Evolutionary conservation across 2,888 invertebrate species (phyloP), one percentile per base, ranked within the genome.

Genomic region (Serrognathus titanus): DNA sequence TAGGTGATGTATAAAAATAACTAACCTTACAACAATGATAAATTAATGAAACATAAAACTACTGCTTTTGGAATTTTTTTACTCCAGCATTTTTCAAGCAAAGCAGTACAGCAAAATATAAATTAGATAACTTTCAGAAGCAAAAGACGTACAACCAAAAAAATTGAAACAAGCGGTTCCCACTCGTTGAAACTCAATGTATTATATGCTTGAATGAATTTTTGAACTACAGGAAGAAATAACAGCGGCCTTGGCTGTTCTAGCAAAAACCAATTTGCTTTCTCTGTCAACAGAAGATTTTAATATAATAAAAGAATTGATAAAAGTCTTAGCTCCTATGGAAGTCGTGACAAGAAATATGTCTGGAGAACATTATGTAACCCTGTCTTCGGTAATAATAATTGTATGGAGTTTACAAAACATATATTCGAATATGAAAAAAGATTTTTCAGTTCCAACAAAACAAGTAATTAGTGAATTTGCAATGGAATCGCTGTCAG

Each of bases 161-260:
- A 38, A 48, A 37, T 35, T 60, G 9, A 37, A 48, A 12, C 55
- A 60, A 36, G 47, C 61, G 31, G 52, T 60, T 13, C 13, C 38
- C 10, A 60, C 55, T 10, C 37, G 60, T 43, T 60, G 59, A 59
- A 60, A 60, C 41, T 60, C 55, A 7, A 59, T 59, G n/a, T 60
- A 50, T 47, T 60, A 60, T 35, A 59, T 60, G 59, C 35, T 59
- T 12, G 45, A 53, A 38, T 38, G 59, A 6, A 45, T 59, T 35
- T n/a, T 45, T 7, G 58, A 59, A 13, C 31, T 59, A 16, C 31
- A 60, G 13, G 31, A 55, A 7, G 53, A 60, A 9, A 40, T 59
- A 20, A 46, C 40, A 11, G 37, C 50, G 10, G 39, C 53, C 6
- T 24, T 59, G 11, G 59, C 58, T 16, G 20, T 48, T 4, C 31